These are phyloP conservation scores for Nothoprocta pentlandii DNA, from an alignment of 2,113 vertebrate genomes.

Conservation along the genomic window DNA sequence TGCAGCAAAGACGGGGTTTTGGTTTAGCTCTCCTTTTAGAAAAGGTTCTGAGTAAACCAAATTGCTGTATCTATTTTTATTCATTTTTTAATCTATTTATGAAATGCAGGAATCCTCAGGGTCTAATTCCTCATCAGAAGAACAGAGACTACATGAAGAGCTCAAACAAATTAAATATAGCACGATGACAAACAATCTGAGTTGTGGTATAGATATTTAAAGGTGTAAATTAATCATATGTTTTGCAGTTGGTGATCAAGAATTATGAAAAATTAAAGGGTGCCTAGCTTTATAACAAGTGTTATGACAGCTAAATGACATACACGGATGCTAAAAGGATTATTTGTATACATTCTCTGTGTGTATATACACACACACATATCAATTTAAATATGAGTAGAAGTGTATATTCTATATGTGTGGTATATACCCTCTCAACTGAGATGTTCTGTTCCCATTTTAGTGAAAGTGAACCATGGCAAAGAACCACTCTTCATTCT, in stretches of 20 bases:
- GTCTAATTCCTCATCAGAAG: background rate
- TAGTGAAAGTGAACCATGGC: background rate
- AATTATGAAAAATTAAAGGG: background rate
- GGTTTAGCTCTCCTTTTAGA: background rate
- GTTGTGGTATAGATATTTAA: background rate
- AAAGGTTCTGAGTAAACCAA: background rate
- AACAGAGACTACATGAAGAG: background rate
- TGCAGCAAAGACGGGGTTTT: background rate
- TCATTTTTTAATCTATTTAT: background rate
- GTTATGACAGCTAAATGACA: background rate
- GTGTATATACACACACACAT: background rate
- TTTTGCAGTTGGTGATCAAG: background rate
- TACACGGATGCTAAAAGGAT: background rate
- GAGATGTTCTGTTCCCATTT: background rate
- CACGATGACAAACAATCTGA: background rate
- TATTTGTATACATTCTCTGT: background rate
- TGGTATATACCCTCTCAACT: background rate
- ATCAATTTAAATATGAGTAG: background rate
- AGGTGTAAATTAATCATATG: background rate
- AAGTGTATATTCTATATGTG: background rate
- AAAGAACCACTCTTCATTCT: background rate
- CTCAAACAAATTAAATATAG: background rate
- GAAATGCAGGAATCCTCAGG: background rate
- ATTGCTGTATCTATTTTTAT: background rate
- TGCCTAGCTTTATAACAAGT: background rate